Conservation (phyloP, 2,888 invertebrate species). For the Saturnia pavonia region DNA sequence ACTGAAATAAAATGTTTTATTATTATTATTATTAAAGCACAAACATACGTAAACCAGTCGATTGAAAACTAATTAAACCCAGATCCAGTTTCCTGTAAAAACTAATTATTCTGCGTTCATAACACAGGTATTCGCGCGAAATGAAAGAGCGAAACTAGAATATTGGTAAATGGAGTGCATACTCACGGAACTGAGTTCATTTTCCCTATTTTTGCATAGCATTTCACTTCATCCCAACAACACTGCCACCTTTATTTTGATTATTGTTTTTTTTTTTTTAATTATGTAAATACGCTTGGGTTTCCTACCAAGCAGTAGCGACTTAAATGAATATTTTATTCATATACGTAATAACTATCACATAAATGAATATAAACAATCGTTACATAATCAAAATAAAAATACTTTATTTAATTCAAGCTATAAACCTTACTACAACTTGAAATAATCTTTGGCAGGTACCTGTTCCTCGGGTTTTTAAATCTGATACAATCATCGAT, state of each 20-base stretch:
- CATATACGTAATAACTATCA: too few relatives aligned
- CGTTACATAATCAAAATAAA: too few relatives aligned
- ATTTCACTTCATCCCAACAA: not conserved
- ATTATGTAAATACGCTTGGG: too few relatives aligned
- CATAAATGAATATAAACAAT: too few relatives aligned
- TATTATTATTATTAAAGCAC: too few relatives aligned
- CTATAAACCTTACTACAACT: too few relatives aligned
- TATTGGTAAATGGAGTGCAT: conserved; percentile 42
- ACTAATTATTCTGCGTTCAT: conserved; percentile 19
- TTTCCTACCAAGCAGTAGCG: not conserved
- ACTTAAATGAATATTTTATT: not conserved
- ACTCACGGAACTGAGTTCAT: conserved; percentile 33
- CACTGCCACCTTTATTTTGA: not conserved
- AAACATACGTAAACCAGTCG: not conserved
- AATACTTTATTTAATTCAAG: too few relatives aligned
- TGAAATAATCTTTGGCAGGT: too few relatives aligned
- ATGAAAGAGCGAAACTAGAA: conserved; percentile 29
- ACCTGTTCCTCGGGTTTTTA: too few relatives aligned
- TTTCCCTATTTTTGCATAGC: conserved; percentile 34
- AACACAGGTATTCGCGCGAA: conserved; percentile 15
- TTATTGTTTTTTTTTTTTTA: not conserved
- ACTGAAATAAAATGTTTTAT: too few relatives aligned
- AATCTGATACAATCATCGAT: too few relatives aligned
- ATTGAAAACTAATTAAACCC: not conserved
- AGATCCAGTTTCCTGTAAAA: conserved; percentile 12